Conservation (phyloP, 2,113 vertebrate genomes). For the Zosterops lateralis region DNA sequence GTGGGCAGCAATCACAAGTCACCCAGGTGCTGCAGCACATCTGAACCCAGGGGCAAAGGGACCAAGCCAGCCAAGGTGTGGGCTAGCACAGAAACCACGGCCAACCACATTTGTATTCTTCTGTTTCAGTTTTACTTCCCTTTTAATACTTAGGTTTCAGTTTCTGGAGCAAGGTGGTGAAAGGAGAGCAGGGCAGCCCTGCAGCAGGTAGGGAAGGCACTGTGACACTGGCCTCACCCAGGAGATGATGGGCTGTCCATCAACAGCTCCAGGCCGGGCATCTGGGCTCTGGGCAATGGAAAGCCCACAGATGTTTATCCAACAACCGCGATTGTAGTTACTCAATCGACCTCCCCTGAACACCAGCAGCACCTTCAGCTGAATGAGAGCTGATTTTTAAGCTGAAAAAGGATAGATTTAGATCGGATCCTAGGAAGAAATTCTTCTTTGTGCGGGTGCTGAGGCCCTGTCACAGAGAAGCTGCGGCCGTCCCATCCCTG, state of each 20-base stretch:
- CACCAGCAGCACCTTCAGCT: background rate
- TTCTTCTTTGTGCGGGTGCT: background rate
- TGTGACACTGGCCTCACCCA: accelerated
- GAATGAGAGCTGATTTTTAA: background rate
- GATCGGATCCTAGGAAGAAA: background rate
- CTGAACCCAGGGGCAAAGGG: conserved; percentile 9
- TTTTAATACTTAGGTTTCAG: background rate
- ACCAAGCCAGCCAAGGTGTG: background rate
- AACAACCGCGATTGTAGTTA: accelerated
- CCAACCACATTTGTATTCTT: background rate
- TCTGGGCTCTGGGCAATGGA: accelerated
- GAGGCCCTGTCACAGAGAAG: background rate
- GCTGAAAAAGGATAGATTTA: background rate
- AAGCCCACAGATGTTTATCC: background rate
- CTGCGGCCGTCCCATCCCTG: background rate
- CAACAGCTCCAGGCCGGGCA: accelerated
- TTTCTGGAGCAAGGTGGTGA: background rate
- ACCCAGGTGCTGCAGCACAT: background rate
- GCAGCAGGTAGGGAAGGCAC: background rate
- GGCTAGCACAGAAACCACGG: background rate
- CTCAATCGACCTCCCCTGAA: background rate
- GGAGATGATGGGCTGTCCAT: background rate
- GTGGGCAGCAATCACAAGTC: background rate
- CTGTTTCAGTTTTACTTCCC: background rate
- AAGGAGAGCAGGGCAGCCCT: background rate